phyloP scores from a whole-genome alignment of 1,140 invertebrate species.

The Spodoptera litura region DNA sequence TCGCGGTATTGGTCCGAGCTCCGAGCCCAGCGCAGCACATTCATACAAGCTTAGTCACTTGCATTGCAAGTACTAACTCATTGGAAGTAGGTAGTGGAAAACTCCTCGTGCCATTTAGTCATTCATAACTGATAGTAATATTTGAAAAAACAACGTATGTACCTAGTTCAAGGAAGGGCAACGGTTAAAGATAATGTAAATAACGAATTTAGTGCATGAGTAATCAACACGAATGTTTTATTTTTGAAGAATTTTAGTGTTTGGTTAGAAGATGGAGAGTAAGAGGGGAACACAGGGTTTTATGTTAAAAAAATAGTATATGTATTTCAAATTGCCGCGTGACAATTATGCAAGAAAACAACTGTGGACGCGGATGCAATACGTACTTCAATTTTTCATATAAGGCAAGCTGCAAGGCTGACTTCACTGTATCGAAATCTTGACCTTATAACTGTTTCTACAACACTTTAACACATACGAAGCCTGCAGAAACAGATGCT shows the following conservation, averaged over 20 bases:
- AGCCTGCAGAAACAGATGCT: background rate
- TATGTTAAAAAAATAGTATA: too few relatives aligned
- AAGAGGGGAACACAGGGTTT: too few relatives aligned
- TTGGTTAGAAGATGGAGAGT: too few relatives aligned
- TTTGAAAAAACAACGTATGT: background rate
- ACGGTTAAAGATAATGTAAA: conserved; percentile 2
- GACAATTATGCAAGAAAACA: background rate
- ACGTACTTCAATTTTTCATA: conserved; percentile 3
- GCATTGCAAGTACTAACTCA: background rate
- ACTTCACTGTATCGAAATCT: conserved; percentile 27
- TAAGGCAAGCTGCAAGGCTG: conserved; percentile 24
- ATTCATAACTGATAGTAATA: conserved; percentile 22
- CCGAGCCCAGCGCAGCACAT: conserved; percentile 1
- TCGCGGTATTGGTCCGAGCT: conserved; percentile 25
- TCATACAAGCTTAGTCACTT: conserved; percentile 31
- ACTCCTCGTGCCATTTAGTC: conserved; percentile 13
- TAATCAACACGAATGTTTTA: too few relatives aligned
- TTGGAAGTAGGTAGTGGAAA: conserved; percentile 1
- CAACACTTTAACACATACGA: too few relatives aligned
- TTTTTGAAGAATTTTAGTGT: too few relatives aligned
- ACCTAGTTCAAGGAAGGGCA: conserved; percentile 14
- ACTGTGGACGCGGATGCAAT: background rate
- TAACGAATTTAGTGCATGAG: background rate
- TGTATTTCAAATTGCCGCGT: background rate
- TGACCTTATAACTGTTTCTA: conserved; percentile 35